Evolutionary conservation across 1,140 invertebrate genomes (phyloP), one percentile per base, ranked within the genome.

Genomic region (Elymnias hypermnestra): DNA sequence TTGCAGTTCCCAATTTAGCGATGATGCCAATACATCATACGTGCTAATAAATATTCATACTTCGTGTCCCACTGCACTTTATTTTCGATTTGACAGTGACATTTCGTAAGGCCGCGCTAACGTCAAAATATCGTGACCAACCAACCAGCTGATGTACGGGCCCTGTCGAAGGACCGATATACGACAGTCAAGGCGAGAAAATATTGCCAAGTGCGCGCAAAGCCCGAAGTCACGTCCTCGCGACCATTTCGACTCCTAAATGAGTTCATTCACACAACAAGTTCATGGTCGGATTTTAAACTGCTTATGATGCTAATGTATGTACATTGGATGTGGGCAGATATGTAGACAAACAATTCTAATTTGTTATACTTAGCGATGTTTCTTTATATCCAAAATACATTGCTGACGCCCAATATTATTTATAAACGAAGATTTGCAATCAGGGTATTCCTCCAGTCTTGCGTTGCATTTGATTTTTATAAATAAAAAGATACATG

Each of bases 201-300:
- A 70, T 75, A 71, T 65, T 68, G 53, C 44, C 40, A 39, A 57
- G 56, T 60, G 56, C 60, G 58, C 59, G 60, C 63, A 49, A 71
- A 65, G 57, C 65, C 57, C 43, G 43, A 39, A 71, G 66, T 77
- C 73, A 69, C 73, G 74, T 75, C 69, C 55, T 58, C 65, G 48
- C 66, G 21, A 69, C 56, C 58, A 71, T 78, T 77, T 77, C 47
- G 68, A 78, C 63, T 72, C 70, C 61, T 77, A 75, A 82, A 77
- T 70, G 77, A 75, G 77, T 75, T 78, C 74, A 63, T 78, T 82
- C 67, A 82, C 77, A 74, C 58, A 38, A 14, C 46, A 73, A 72
- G 73, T 77, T 81, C 71, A 76, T 48, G 73, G 73, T 63, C 70
- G 72, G 7, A 17, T 45, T 25, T 55, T 45, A 46, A 38, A 37